phyloP scores from a whole-genome alignment of 2,888 invertebrate genomes.

The Archips xylosteana region DNA sequence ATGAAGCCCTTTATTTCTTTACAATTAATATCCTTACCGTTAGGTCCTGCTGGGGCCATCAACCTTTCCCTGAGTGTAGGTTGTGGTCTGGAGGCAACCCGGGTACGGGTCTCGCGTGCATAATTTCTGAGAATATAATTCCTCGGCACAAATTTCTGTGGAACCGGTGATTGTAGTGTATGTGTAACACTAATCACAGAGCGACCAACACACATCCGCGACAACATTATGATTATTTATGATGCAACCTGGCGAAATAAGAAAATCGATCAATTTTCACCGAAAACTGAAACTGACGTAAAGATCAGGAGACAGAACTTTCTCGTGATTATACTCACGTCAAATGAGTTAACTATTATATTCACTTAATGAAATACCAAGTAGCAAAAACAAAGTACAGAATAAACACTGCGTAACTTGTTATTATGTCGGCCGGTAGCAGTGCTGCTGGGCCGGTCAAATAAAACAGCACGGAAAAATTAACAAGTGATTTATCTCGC shows the following conservation, averaged over 20 bases:
- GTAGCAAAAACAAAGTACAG: not conserved
- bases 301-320: constrained; percentile 21
- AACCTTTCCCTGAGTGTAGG: constrained; percentile 89
- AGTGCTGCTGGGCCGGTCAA: constrained; percentile 13
- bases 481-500: constrained; percentile 25
- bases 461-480: constrained; percentile 30
- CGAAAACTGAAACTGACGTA: constrained; percentile 25
- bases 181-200: constrained; percentile 68
- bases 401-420: constrained; percentile 17
- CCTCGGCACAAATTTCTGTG: constrained; percentile 75
- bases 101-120: constrained; percentile 80
- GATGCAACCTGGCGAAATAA: constrained; percentile 57
- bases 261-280: constrained; percentile 25
- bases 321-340: constrained; percentile 26
- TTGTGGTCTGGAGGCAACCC: constrained; percentile 72
- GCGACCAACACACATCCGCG: constrained; percentile 77
- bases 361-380: not conserved
- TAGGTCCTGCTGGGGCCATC: constrained; percentile 91
- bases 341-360: not conserved
- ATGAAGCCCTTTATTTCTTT: too few species aligned
- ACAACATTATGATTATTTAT: constrained; percentile 69
- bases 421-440: constrained; percentile 18
- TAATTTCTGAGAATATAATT: constrained; percentile 84
- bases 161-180: constrained; percentile 71
- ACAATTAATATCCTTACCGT: constrained; percentile 83